Evolutionary conservation across 2,797 vertebrate species (phyloP).

Genomic region (Gobionotothen gibberifrons): DNA sequence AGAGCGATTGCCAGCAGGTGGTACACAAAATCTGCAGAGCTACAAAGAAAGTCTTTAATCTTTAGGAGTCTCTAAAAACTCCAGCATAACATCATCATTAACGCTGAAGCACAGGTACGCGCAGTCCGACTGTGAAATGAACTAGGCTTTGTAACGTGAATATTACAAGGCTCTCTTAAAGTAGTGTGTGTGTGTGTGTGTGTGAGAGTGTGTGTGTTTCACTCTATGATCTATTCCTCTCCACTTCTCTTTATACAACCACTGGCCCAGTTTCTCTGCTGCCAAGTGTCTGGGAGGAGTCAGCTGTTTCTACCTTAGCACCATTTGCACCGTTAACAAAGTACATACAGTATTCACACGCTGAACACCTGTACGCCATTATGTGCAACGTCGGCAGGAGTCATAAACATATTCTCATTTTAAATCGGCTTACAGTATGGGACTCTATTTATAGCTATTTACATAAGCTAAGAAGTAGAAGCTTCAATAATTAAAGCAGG

Average conservation of each 20-base stretch:
- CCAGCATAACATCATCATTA: slow-evolving; percentile 61
- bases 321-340: slow-evolving; percentile 33
- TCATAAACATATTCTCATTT: slow-evolving; percentile 23
- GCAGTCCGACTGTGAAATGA: slow-evolving; percentile 51
- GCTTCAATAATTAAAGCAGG: background rate
- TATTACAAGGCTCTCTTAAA: slow-evolving; percentile 33
- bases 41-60: slow-evolving; percentile 68
- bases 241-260: slow-evolving; percentile 20
- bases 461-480: background rate
- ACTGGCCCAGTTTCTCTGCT: slow-evolving; percentile 52
- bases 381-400: slow-evolving; percentile 1
- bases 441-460: slow-evolving; percentile 15
- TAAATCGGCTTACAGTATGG: background rate
- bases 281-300: slow-evolving; percentile 76
- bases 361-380: slow-evolving; percentile 57
- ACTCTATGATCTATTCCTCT: slow-evolving; percentile 4
- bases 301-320: slow-evolving; percentile 73
- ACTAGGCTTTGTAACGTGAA: slow-evolving; percentile 23
- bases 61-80: slow-evolving; percentile 58
- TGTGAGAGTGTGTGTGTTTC: slow-evolving; percentile 1
- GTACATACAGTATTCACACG: slow-evolving; percentile 51
- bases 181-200: background rate
- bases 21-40: slow-evolving; percentile 56
- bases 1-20: slow-evolving; percentile 65
- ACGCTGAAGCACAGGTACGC: slow-evolving; percentile 46